A percentile compares a stretch with the other conserved stretches of the same genome.
Evolutionary conservation across 2,113 vertebrate genomes (phyloP).

Genomic region (Addax nasomaculatus): DNA sequence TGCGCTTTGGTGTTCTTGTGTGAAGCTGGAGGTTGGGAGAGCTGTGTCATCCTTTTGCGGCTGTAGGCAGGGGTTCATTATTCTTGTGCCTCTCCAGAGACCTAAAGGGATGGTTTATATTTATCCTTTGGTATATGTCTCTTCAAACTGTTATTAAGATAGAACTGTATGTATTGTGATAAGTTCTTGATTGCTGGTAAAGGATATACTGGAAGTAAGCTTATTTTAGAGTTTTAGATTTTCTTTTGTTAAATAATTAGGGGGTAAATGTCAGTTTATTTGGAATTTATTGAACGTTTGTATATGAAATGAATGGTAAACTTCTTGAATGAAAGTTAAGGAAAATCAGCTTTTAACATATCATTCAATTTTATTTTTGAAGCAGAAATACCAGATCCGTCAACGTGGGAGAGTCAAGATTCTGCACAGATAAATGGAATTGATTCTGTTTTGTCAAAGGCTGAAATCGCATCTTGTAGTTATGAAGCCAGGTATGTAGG

Average conservation of each 20-base stretch:
- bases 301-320: slow-evolving; percentile 38
- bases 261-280: slow-evolving; percentile 36
- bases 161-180: background rate
- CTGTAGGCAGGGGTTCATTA: background rate
- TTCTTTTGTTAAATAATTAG: slow-evolving; percentile 44
- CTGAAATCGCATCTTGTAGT: slow-evolving; percentile 98
- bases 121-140: slow-evolving; percentile 15
- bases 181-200: background rate
- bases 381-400: slow-evolving; percentile 80
- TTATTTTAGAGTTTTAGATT: background rate
- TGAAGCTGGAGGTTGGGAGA: background rate
- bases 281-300: slow-evolving; percentile 23
- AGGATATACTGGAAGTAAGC: slow-evolving; percentile 18
- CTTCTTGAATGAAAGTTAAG: slow-evolving; percentile 56
- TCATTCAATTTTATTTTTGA: slow-evolving; percentile 69
- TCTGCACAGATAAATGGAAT: slow-evolving; percentile 79
- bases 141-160: background rate
- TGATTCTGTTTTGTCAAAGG: slow-evolving; percentile 90
- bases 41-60: background rate
- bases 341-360: slow-evolving; percentile 26
- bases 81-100: background rate
- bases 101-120: background rate
- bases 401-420: slow-evolving; percentile 81
- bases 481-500: slow-evolving; percentile 94
- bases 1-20: background rate